Conservation (phyloP, 2,113 vertebrate species). For the Progne subis region DNA sequence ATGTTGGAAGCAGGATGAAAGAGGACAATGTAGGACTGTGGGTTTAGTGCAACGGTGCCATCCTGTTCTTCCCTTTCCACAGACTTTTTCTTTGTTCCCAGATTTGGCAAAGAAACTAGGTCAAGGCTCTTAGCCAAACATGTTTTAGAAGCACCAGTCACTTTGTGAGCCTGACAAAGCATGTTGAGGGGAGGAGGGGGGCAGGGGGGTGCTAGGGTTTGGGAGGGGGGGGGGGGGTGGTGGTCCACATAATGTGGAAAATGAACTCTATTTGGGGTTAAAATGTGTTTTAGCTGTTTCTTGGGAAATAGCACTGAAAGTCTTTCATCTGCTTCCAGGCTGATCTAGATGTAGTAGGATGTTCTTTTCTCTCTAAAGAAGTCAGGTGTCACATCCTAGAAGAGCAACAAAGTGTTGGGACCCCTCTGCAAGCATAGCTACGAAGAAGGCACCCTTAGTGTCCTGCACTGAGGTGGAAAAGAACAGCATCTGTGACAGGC, state of each 20-base stretch:
- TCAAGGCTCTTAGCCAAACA: background rate
- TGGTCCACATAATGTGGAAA: background rate
- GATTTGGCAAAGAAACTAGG: background rate
- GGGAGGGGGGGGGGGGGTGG: too few relatives aligned
- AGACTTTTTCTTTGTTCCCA: background rate
- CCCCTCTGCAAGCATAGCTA: background rate
- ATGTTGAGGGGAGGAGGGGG: rapidly evolving
- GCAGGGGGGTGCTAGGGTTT: rapidly evolving
- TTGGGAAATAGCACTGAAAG: background rate
- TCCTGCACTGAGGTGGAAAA: background rate
- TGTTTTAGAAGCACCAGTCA: background rate
- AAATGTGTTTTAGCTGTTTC: background rate
- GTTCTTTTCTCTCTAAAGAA: background rate
- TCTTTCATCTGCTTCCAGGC: rapidly evolving
- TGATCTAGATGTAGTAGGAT: background rate
- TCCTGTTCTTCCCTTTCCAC: background rate
- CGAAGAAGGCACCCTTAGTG: background rate
- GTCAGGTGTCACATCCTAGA: background rate
- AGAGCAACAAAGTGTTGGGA: background rate
- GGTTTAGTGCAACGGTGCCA: background rate
- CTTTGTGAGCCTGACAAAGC: background rate
- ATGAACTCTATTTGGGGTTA: background rate
- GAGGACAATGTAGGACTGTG: background rate
- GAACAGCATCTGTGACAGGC: background rate
- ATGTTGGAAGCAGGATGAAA: background rate